phyloP scores from a whole-genome alignment of 2,797 vertebrate species.

The Anguilla pacifica region DNA sequence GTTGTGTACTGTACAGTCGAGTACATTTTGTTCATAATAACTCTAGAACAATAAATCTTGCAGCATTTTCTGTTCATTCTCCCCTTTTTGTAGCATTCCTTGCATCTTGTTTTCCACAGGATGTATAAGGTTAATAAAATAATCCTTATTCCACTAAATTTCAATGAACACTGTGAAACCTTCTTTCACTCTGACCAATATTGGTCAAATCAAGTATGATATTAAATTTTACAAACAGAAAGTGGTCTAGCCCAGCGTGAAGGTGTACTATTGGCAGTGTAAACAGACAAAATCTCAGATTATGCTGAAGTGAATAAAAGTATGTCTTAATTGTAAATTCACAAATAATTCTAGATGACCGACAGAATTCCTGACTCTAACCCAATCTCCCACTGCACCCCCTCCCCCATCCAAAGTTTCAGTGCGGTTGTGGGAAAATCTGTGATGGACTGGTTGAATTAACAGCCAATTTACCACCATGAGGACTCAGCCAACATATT shows the following conservation, averaged over 20 bases:
- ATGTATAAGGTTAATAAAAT: too few relatives aligned
- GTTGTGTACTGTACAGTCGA: not conserved
- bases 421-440: not conserved
- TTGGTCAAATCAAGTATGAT: not conserved
- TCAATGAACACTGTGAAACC: too few relatives aligned
- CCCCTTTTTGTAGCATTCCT: not conserved
- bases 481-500: not conserved
- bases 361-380: not conserved
- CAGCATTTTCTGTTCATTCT: not conserved
- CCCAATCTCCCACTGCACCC: not conserved
- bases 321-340: not conserved
- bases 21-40: not conserved
- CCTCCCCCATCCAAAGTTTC: not conserved
- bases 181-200: not conserved
- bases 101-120: too few relatives aligned
- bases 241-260: too few relatives aligned
- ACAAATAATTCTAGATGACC: not conserved
- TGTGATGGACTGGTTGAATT: slow-evolving; percentile 9
- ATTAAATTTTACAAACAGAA: too few relatives aligned
- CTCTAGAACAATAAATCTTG: not conserved
- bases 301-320: not conserved
- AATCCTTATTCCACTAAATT: too few relatives aligned
- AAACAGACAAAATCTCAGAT: too few relatives aligned
- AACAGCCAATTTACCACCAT: not conserved
- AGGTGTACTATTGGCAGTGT: too few relatives aligned